Evolutionary conservation across 2,113 vertebrate genomes (phyloP), one percentile per base, ranked within the genome.

Genomic region (Eretmochelys imbricata): DNA sequence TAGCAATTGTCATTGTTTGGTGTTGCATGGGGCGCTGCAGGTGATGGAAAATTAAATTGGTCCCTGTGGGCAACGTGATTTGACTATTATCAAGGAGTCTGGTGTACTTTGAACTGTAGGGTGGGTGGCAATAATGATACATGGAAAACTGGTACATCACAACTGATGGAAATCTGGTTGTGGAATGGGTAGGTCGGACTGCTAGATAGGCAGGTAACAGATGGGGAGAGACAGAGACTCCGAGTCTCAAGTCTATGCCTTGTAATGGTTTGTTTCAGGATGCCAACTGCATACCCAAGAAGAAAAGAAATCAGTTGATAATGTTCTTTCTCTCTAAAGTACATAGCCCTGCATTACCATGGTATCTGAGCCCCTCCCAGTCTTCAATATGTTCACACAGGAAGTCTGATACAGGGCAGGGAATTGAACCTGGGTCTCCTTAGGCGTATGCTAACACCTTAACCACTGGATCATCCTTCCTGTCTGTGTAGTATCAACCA

Each of bases 21-120:
- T 84, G 72, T 91, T 90, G 93, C 62, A 88, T 97, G 96, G 96
- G 95, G 95, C 98, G 97, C 94, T 98, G 98, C 86, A 96, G 98
- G 97, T 97, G 98, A 96, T 93, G 96, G 97, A 97, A 97, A 98
- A 98, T 98, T 97, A 98, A 98, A 98, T 98, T 97, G 97, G 97
- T 98, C 98, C 97, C 98, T 86, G 88, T 83, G 97, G 98, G 97
- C 59, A 83, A 89, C 82, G 80, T 8, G 38, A 95, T 93, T 97
- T 96, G 93, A 87, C 46, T 94, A 93, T 96, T 96, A 95, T 90
- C 95, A 95, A 94, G 89, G 93, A 93, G 94, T 94, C 95, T 13
- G 7, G 90, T 82, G 95, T 93, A 87, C 97, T 89, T 0, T 22
- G 87, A 97, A 88, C 96, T 87, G 94, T 92, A 96, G 50, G 57